Conservation (phyloP, 2,797 vertebrate genomes). For the Hippoglossus hippoglossus region DNA sequence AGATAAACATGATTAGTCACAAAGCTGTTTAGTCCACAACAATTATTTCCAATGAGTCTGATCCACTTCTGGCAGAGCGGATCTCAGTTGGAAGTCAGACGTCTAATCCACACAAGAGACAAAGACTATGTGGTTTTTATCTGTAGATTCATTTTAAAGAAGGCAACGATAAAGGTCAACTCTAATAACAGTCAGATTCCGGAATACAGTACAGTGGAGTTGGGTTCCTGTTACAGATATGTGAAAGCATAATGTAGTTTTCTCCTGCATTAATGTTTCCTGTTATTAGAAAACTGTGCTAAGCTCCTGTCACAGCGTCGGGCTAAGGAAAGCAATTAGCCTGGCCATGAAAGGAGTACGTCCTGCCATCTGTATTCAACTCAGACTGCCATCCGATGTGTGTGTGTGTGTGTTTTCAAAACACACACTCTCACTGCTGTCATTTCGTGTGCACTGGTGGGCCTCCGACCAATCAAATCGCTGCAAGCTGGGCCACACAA, state of each 20-base stretch:
- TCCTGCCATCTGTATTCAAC: conserved; percentile 36
- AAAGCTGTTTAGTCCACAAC: neutral
- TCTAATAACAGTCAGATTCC: neutral
- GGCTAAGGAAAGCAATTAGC: conserved; percentile 60
- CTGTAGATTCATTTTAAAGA: neutral
- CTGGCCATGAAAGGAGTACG: conserved; percentile 40
- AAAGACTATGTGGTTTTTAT: neutral
- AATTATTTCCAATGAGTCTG: neutral
- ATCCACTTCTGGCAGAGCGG: neutral
- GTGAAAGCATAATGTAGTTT: conserved; percentile 4
- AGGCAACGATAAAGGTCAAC: neutral
- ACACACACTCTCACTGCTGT: conserved; percentile 24
- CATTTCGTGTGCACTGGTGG: conserved; percentile 37
- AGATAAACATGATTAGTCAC: neutral
- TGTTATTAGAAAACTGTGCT: conserved; percentile 15
- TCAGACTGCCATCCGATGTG: conserved; percentile 15
- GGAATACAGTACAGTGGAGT: neutral
- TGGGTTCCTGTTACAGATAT: conserved; percentile 3
- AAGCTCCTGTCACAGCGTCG: conserved; percentile 17
- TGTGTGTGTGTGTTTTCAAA: conserved; percentile 9
- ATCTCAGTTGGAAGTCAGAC: neutral
- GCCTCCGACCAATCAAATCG: conserved; percentile 51
- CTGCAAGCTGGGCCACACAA: conserved; percentile 59
- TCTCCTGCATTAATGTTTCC: conserved; percentile 11
- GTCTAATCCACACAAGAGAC: neutral